A percentile compares a stretch with the other conserved stretches of the same genome.
phyloP scores from a whole-genome alignment of 2,888 invertebrate species.

The Trichogramma dendrolimi region DNA sequence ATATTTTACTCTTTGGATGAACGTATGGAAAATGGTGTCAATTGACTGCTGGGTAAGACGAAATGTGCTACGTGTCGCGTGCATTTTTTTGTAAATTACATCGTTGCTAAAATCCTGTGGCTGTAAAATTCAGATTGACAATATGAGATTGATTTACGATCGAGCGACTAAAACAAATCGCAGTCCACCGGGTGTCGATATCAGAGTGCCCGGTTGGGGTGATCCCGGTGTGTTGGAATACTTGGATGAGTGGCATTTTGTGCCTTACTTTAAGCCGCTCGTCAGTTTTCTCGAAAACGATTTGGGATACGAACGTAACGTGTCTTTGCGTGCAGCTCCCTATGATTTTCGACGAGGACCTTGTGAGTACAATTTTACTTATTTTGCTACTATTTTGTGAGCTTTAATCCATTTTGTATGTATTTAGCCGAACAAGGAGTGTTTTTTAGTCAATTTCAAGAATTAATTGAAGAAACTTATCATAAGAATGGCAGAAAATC shows the following conservation, averaged over 20 bases:
- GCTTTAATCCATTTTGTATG: neutral
- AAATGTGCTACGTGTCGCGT: too few relatives aligned
- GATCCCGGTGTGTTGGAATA: neutral
- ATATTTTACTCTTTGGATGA: too few relatives aligned
- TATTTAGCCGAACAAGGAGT: neutral
- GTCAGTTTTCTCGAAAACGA: neutral
- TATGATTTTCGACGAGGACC: conserved; percentile 1
- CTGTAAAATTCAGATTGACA: neutral
- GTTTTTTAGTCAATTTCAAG: neutral
- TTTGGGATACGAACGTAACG: neutral
- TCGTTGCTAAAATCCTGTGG: too few relatives aligned
- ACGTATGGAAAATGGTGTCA: too few relatives aligned
- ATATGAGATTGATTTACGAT: neutral
- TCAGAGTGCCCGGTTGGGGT: conserved; percentile 1
- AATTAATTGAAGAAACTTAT: conserved; percentile 4
- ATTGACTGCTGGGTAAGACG: too few relatives aligned
- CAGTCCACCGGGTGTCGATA: neutral
- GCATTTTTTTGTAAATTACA: too few relatives aligned
- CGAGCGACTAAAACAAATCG: neutral
- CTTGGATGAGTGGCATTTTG: neutral
- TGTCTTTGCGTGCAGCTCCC: conserved; percentile 3
- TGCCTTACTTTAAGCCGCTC: neutral
- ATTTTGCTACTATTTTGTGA: neutral
- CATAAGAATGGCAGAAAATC: neutral
- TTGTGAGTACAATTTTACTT: neutral